phyloP scores from a whole-genome alignment of 2,797 vertebrate genomes.

The Melanotaenia nigrans region DNA sequence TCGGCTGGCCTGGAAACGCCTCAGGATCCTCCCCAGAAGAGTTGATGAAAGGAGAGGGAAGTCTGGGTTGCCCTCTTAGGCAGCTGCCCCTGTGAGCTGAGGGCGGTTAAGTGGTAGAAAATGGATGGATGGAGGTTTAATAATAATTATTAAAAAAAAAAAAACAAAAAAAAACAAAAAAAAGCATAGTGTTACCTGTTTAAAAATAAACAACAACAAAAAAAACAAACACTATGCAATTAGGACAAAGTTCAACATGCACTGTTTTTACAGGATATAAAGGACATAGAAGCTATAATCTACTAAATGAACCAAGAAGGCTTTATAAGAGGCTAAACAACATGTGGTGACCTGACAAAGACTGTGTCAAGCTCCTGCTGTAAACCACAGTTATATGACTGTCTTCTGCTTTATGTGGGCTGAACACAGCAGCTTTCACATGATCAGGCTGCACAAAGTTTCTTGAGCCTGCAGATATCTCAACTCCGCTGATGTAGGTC shows the following conservation, averaged over 20 bases:
- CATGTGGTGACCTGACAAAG: conserved; percentile 42
- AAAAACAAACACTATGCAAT: neutral
- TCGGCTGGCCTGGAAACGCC: no score
- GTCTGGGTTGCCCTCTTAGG: no score
- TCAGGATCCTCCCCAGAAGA: no score
- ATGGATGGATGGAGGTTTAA: no score
- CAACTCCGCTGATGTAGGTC: conserved; percentile 49
- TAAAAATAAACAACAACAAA: neutral
- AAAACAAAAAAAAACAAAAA: no score
- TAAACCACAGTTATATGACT: conserved; percentile 20
- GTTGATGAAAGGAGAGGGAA: no score
- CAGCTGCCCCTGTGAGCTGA: no score
- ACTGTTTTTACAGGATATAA: neutral
- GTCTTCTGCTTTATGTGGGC: conserved; percentile 25
- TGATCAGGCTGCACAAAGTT: conserved; percentile 36
- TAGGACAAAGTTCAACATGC: neutral
- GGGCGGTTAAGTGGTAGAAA: no score
- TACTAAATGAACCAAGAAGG: conserved; percentile 26
- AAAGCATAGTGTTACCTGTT: no score
- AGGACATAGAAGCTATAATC: conserved; percentile 22
- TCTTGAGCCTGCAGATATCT: conserved; percentile 24
- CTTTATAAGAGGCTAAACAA: conserved; percentile 32
- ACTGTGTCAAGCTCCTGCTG: conserved; percentile 6
- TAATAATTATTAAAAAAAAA: no score
- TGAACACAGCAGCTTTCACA: conserved; percentile 38